Base-by-base conservation (phyloP, 2,888 invertebrate species). In the Vesta saturnalis region DNA sequence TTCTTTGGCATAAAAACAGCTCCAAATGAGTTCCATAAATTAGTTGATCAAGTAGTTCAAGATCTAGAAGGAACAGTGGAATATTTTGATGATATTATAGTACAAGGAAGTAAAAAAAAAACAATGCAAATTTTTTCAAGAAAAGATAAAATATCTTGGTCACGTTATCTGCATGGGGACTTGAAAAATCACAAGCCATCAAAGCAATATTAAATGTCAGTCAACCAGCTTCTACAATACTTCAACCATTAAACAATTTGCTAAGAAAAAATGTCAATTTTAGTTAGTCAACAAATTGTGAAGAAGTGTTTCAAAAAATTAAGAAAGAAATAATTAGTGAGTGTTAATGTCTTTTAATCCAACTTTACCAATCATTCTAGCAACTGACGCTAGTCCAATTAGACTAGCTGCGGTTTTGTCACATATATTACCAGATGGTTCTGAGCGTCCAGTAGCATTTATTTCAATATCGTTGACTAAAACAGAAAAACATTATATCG, bases 391-490 rank as follows among this genome's bases (percentile, higher is more conserved):
- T n/a, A n/a, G n/a, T n/a, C n/a, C n/a, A n/a, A n/a, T n/a, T 73
- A 81, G 80, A 18, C 60, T 80, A 30, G 80, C 79, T 15, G 77
- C 80, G 12, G 80, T 82, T 1, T 69, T 79, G 52, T 77, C 76
- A 6, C 58, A 58, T 8, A 58, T 6, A 12, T 58, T 5, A 39
- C 30, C 15, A n/a, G 81, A 72, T 16, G n/a, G n/a, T n/a, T n/a
- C n/a, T n/a, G 80, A 82, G 67, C 66, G 77, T 72, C 81, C 81
- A 0, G 78, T 82, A 52, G 78, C 79, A 2, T 83, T 62, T 73
- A 56, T 46, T 12, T 70, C 67, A 52, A 39, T 64, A 23, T n/a
- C 69, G 1, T 30, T 67, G n/a, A n/a, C n/a, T n/a, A n/a, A n/a
- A n/a, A n/a, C n/a, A n/a, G 69, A 71, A 30, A 52, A 47, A 58